Evolutionary conservation across 2,888 invertebrate genomes (phyloP), one percentile per base, ranked within the genome.

Genomic region (Metellina segmentata): DNA sequence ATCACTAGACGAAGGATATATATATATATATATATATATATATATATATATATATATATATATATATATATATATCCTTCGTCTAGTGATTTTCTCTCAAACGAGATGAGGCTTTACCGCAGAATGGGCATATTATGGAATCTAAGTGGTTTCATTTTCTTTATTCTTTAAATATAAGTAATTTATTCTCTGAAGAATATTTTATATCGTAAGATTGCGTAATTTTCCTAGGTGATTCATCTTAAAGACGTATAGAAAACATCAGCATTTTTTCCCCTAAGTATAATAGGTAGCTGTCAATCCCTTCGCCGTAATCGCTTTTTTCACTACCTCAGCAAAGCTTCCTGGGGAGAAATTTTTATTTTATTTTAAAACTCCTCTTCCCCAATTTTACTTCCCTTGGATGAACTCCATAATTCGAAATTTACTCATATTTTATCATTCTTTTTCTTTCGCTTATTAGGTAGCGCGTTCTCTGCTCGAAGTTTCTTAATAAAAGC

Each of bases 251-350:
- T 34, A 34, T 34, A 16, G 61, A 61, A 61, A 61, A 61, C 61
- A 61, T 61, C 61, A 61, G 11, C 61, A 61, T 11, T 61, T 85
- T 71, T 53, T 8, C 69, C 19, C 20, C 69, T 51, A 16, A 81
- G 77, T 78, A 9, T 85, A 85, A 85, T 85, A 85, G 77, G 77
- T 69, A 77, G 77, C 85, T 85, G 85, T 85, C 85, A 85, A 77
- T 85, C 61, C 70, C 34, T 6, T n/a, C 13, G 74, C 8, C 9
- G 74, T 34, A 74, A 74, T 74, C 74, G 34, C 19, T 19, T 34
- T 74, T 74, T 74, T 74, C n/a, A 19, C 19, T 34, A 8, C 19
- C 11, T 19, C 11, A n/a, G 70, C 11, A 11, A 74, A n/a, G 11
- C 74, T 74, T 34, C 74, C 34, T 19, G 19, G 11, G 20, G 13